Conservation (phyloP, 2,113 vertebrate species). For the Cygnus buccinator region DNA sequence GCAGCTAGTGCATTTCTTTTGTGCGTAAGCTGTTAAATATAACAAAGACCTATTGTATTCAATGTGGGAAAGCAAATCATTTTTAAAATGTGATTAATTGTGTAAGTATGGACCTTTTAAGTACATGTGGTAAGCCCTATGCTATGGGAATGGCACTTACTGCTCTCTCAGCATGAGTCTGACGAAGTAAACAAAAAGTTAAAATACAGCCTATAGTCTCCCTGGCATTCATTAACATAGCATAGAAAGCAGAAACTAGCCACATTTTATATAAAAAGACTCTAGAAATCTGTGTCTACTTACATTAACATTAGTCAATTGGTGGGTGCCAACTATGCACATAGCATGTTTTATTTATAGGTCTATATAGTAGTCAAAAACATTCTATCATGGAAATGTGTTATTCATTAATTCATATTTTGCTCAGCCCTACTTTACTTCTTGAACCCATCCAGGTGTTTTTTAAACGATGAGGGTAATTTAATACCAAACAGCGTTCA, state of each 20-base stretch:
- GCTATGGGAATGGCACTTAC: slow-evolving; percentile 65
- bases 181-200: slow-evolving; percentile 74
- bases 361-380: slow-evolving; percentile 70
- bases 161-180: slow-evolving; percentile 65
- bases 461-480: slow-evolving; percentile 64
- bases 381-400: slow-evolving; percentile 73
- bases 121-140: slow-evolving; percentile 50
- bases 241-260: slow-evolving; percentile 72
- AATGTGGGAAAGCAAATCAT: slow-evolving; percentile 73
- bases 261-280: slow-evolving; percentile 75
- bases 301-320: slow-evolving; percentile 70
- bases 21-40: slow-evolving; percentile 62
- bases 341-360: slow-evolving; percentile 74
- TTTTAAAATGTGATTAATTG: slow-evolving; percentile 71
- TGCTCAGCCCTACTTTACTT: slow-evolving; percentile 63
- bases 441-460: slow-evolving; percentile 74
- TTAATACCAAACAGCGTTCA: slow-evolving; percentile 61
- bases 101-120: slow-evolving; percentile 67
- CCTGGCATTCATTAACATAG: slow-evolving; percentile 76
- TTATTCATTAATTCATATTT: slow-evolving; percentile 82
- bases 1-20: slow-evolving; percentile 52
- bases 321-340: slow-evolving; percentile 62
- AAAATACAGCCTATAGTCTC: slow-evolving; percentile 65
- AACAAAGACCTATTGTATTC: slow-evolving; percentile 73
- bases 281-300: slow-evolving; percentile 75